Conservation (phyloP, 2,888 invertebrate genomes). For the Chouioia cunea region DNA sequence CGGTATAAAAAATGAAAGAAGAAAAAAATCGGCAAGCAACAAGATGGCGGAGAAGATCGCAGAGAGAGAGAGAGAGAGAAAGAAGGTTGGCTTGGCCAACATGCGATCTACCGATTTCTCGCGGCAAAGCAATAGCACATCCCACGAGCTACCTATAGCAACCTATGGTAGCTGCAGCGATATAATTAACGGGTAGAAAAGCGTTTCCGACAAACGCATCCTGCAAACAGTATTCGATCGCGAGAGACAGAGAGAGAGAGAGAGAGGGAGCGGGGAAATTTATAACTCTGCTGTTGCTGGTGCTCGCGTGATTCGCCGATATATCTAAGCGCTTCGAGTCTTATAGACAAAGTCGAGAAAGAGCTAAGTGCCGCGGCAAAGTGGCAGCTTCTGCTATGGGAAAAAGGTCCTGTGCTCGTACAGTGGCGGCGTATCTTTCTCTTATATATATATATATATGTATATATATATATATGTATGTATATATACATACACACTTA, state of each 20-base stretch:
- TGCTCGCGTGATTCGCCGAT: too few species aligned
- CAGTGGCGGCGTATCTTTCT: too few species aligned
- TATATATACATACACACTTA: too few species aligned
- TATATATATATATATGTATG: too few species aligned
- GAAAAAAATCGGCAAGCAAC: slow-evolving; percentile 64
- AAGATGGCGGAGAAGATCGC: slow-evolving; percentile 68
- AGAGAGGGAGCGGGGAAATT: not conserved
- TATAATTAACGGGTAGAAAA: slow-evolving; percentile 47
- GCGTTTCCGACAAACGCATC: slow-evolving; percentile 48
- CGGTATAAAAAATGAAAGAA: too few species aligned
- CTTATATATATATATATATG: too few species aligned
- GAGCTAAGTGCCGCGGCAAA: slow-evolving; percentile 56
- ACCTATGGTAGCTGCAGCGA: slow-evolving; percentile 41
- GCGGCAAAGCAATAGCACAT: slow-evolving; percentile 20
- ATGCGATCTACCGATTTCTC: slow-evolving; percentile 66
- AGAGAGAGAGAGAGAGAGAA: too few species aligned
- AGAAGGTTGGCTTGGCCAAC: too few species aligned
- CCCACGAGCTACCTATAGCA: slow-evolving; percentile 34
- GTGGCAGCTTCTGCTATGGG: slow-evolving; percentile 54
- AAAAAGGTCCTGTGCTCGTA: slow-evolving; percentile 20
- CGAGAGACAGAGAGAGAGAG: too few species aligned
- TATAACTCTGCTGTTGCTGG: slow-evolving; percentile 18
- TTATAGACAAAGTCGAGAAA: too few species aligned
- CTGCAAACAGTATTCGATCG: too few species aligned
- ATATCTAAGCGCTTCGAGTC: too few species aligned